Conservation (phyloP, 2,888 invertebrate genomes). For the Drosophila subquinaria region DNA sequence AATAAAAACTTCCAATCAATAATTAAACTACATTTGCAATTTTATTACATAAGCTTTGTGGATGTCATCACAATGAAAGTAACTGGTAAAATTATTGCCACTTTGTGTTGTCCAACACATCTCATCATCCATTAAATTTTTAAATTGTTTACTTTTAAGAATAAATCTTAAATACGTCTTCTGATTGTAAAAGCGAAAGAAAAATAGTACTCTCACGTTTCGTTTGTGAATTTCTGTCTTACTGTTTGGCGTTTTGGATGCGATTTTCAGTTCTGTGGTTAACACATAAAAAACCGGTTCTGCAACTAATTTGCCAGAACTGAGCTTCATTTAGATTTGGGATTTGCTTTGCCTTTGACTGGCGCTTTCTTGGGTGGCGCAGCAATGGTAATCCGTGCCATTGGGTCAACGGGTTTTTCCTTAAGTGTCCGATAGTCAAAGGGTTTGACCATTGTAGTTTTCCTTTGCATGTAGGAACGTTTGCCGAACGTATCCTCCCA, state of each 20-base stretch:
- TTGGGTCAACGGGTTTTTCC: neutral
- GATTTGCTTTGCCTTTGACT: slow-evolving; percentile 9
- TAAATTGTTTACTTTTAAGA: slow-evolving; percentile 11
- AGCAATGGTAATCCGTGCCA: neutral
- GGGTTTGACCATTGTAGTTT: slow-evolving; percentile 1
- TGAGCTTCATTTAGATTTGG: slow-evolving; percentile 6
- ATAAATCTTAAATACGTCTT: slow-evolving; percentile 3
- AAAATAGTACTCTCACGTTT: slow-evolving; percentile 7
- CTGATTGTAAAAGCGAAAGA: neutral
- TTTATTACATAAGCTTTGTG: neutral
- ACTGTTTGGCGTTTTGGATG: neutral
- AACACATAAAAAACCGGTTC: neutral
- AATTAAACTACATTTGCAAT: neutral
- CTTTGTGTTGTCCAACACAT: neutral
- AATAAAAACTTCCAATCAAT: neutral
- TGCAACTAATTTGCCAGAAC: slow-evolving; percentile 1
- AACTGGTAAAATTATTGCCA: neutral
- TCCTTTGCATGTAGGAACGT: neutral
- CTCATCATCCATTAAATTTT: neutral
- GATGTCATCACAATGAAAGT: slow-evolving; percentile 2
- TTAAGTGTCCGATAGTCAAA: slow-evolving; percentile 15
- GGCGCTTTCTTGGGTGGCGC: neutral
- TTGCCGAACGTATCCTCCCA: slow-evolving; percentile 11
- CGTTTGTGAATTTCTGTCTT: slow-evolving; percentile 4
- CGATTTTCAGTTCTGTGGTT: neutral